These are phyloP conservation scores for Cylindroiulus punctatus DNA, from an alignment of 2,888 invertebrate genomes.

Conservation along the genomic window DNA sequence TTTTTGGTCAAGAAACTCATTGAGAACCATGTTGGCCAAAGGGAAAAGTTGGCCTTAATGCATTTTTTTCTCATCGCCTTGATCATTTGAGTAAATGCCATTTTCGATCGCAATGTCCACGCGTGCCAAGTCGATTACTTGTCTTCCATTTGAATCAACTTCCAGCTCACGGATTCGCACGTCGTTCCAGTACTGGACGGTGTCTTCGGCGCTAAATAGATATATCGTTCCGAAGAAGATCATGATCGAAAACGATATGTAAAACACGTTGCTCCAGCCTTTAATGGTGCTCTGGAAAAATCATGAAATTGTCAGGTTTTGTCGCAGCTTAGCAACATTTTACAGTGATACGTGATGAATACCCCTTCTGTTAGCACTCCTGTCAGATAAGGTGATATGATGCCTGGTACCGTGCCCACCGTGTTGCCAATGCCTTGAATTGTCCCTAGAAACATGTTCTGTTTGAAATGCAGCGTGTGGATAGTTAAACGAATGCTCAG, in stretches of 20 bases:
- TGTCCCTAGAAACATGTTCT: constrained; percentile 57
- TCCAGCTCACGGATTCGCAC: background rate
- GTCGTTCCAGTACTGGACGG: constrained; percentile 53
- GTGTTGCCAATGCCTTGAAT: constrained; percentile 61
- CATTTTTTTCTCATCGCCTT: background rate
- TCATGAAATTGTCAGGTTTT: background rate
- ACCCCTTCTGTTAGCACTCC: constrained; percentile 58
- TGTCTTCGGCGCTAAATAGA: constrained; percentile 30
- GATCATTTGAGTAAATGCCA: background rate
- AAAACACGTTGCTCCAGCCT: constrained; percentile 54
- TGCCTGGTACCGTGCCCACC: constrained; percentile 60
- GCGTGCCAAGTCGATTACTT: background rate
- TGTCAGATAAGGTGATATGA: constrained; percentile 60
- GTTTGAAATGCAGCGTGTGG: background rate
- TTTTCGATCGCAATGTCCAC: background rate
- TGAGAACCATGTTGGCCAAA: background rate
- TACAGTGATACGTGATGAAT: background rate
- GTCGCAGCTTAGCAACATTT: background rate
- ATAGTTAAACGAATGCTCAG: background rate
- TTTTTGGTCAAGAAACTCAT: background rate
- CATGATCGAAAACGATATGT: constrained; percentile 51
- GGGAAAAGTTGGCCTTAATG: background rate
- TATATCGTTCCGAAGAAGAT: constrained; percentile 50
- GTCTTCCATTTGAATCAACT: background rate
- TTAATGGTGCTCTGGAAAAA: constrained; percentile 49